Evolutionary conservation across 2,113 vertebrate genomes (phyloP).

Genomic region (Coptodon bakossiorum): DNA sequence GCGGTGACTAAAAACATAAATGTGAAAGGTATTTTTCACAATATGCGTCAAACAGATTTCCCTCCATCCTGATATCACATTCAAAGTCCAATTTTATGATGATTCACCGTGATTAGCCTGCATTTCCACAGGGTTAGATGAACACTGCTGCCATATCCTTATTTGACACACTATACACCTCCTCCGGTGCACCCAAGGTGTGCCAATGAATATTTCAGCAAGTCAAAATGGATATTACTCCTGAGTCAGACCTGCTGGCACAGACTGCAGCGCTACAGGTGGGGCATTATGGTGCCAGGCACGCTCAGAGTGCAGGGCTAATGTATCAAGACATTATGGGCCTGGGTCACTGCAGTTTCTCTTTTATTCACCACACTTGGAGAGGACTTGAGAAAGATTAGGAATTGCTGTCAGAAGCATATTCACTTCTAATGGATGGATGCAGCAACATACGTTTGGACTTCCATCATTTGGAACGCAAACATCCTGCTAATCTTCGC

Average conservation of each 20-base stretch:
- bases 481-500: neutral
- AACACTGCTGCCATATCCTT: slow-evolving; percentile 19
- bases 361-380: neutral
- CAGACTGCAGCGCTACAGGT: slow-evolving; percentile 38
- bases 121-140: slow-evolving; percentile 3
- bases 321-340: slow-evolving; percentile 11
- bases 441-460: neutral
- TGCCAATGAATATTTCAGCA: slow-evolving; percentile 71
- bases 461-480: neutral
- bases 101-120: slow-evolving; percentile 15
- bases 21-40: neutral
- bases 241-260: slow-evolving; percentile 44
- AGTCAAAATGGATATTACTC: slow-evolving; percentile 63
- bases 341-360: neutral
- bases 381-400: neutral
- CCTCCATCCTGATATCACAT: neutral
- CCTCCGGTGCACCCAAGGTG: slow-evolving; percentile 36
- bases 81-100: neutral
- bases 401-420: neutral
- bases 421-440: neutral
- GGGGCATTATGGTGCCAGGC: slow-evolving; percentile 32
- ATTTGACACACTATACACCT: slow-evolving; percentile 49
- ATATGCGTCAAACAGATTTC: neutral
- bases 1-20: neutral
- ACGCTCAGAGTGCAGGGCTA: slow-evolving; percentile 5